These are phyloP conservation scores for Drosophila fulvimacula DNA, from an alignment of 2,888 invertebrate genomes.

Conservation along the genomic window DNA sequence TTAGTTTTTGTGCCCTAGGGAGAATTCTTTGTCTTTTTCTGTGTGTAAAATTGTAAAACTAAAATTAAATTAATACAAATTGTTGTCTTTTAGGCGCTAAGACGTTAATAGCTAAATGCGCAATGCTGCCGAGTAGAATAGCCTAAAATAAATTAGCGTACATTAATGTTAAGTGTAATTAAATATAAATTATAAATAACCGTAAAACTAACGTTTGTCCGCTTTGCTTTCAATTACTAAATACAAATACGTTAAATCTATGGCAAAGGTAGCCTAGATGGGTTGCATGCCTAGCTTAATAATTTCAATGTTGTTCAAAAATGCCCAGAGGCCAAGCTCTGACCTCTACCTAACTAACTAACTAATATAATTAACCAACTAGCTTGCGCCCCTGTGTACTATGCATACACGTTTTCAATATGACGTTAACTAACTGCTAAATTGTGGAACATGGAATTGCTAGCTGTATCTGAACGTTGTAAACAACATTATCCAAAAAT, in stretches of 20 bases:
- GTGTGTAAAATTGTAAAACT: conserved; percentile 52
- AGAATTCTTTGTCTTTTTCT: conserved; percentile 81
- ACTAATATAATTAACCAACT: conserved; percentile 41
- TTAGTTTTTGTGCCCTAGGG: conserved; percentile 78
- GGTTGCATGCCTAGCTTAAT: conserved; percentile 60
- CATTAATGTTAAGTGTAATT: conserved; percentile 44
- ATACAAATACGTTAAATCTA: conserved; percentile 30
- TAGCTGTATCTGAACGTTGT: conserved; percentile 72
- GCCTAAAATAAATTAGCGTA: conserved; percentile 63
- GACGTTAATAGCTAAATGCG: conserved; percentile 51
- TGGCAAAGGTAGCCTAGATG: conserved; percentile 44
- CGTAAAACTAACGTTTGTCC: conserved; percentile 55
- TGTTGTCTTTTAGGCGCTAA: conserved; percentile 61
- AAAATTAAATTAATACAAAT: conserved; percentile 74
- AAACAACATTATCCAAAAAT: conserved; percentile 64
- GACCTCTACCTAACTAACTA: conserved; percentile 58
- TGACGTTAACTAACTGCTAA: conserved; percentile 46
- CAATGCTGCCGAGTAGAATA: conserved; percentile 47
- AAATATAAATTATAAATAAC: conserved; percentile 31
- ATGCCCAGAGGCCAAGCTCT: conserved; percentile 61
- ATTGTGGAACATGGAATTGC: conserved; percentile 80
- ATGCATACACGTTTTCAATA: conserved; percentile 17
- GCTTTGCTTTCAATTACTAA: conserved; percentile 63
- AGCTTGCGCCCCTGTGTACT: conserved; percentile 5
- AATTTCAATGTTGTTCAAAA: conserved; percentile 69